Evolutionary conservation across 1,140 invertebrate species (phyloP), one percentile per base, ranked within the genome.

Genomic region (Orchesella cincta): DNA sequence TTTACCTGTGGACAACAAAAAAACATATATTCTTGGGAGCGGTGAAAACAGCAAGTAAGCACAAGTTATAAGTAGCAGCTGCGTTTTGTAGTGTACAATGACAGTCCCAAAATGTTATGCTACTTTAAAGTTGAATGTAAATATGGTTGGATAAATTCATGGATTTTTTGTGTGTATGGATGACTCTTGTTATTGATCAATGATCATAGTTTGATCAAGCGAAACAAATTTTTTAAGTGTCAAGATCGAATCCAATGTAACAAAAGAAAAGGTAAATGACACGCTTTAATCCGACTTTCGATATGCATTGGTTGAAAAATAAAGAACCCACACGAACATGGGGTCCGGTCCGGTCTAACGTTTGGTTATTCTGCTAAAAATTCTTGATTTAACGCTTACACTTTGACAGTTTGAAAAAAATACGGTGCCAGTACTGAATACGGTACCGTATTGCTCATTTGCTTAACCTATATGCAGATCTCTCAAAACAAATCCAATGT

Each of bases 161-260:
- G 54, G 54, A 57, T 57, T 57, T 57, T 57, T 8, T 57, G 23
- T 57, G 14, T 57, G 14, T 46, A 46, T 57, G 26, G 3, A 57
- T n/a, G n/a, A n/a, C n/a, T n/a, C n/a, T n/a, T n/a, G n/a, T n/a
- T n/a, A n/a, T n/a, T n/a, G n/a, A n/a, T n/a, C n/a, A n/a, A 46
- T 46, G 8, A 46, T 46, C 62, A 67, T 18, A 2, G 62, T 67
- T 67, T 67, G 8, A 67, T 67, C 62, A 67, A 31, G 62, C 62
- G 62, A 31, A 33, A 67, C 62, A 67, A 67, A 67, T 67, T 67
- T 67, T 67, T 67, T 67, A 67, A 67, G 62, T 67, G 62, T 67
- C 62, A 67, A 67, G 62, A 67, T 67, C 62, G 62, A 67, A 67
- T 67, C 33, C 26, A 67, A 67, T 67, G 8, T 12, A 67, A 67